Evolutionary conservation across 2,797 vertebrate species (phyloP), one percentile per base, ranked within the genome.

Genomic region (Thalassophryne amazonica): DNA sequence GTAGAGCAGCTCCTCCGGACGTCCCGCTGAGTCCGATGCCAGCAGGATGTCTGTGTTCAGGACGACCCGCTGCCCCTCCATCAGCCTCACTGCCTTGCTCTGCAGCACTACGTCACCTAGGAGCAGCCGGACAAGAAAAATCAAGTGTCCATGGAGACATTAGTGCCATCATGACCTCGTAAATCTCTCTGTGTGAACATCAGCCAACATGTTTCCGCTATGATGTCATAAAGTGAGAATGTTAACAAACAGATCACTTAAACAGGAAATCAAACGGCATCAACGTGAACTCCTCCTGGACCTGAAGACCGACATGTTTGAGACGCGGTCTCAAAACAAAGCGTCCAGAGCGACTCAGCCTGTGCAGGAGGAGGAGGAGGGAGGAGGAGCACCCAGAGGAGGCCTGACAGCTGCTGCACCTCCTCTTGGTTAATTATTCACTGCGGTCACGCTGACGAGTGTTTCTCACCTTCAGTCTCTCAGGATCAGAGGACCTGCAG

Each of bases 1-100:
- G 55, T 91, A 98, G 78, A 95, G 69, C 84, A 97, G 92, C 88
- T 94, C 92, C 85, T 93, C 91, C 14, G 94, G 91, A 71, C 88
- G 89, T 57, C 91, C 92, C 49, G 88, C 87, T 12, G 87, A 88
- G 92, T 98, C 96, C 60, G 90, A 89, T 73, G 93, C 95, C 91
- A 91, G 85, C 84, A 94, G 93, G 88, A 93, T 70, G 90, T 97
- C 92, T 61, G 97, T 96, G 84, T 80, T 95, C 78, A 99, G 92
- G 88, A 94, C 91, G 71, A 94, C 88, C 69, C 93, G 92, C 88
- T 95, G 90, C 60, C 95, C 96, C 89, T 94, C 93, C 80, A 72
- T 89, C 90, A 98, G 89, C 72, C 70, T 90, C 86, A 94, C 91
- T 31, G 90, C 85, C 83, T 86, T 92, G 86, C 86, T 89, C 82